Evolutionary conservation across 2,888 invertebrate species (phyloP).

Genomic region (Drosophila mimica): DNA sequence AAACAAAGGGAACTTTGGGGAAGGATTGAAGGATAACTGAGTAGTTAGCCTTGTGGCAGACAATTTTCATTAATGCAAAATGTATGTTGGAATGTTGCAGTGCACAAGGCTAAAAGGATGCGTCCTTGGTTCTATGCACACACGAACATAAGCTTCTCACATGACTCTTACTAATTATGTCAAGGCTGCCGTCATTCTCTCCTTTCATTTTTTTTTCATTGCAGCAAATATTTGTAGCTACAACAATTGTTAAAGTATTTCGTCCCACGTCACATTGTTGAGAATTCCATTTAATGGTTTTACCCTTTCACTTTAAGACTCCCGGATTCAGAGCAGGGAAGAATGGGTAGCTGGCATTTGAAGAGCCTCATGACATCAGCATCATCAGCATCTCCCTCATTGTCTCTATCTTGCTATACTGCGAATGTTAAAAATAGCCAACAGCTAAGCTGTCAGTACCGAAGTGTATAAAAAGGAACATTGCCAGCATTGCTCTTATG

Average conservation of each 20-base stretch:
- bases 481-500: constrained; percentile 6
- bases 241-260: constrained; percentile 11
- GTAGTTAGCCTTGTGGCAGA: constrained; percentile 41
- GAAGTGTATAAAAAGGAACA: constrained; percentile 19
- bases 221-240: constrained; percentile 9
- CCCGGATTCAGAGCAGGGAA: constrained; percentile 1
- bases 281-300: constrained; percentile 40
- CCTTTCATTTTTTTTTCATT: not conserved
- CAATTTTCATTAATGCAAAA: constrained; percentile 41
- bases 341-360: constrained; percentile 12
- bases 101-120: constrained; percentile 37
- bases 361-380: constrained; percentile 49
- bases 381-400: constrained; percentile 38
- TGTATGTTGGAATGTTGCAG: constrained; percentile 20
- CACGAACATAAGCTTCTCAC: constrained; percentile 17
- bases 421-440: constrained; percentile 32
- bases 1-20: not conserved
- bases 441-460: constrained; percentile 52
- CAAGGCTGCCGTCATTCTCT: constrained; percentile 54
- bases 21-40: constrained; percentile 23
- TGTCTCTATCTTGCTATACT: not conserved
- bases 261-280: not conserved
- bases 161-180: constrained; percentile 66
- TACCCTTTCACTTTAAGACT: constrained; percentile 1
- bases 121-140: constrained; percentile 21